Percentiles rank a stretch among this genome's conserved stretches.
Conservation (phyloP, 2,797 vertebrate species). For the Sternarchorhynchus goeldii region DNA sequence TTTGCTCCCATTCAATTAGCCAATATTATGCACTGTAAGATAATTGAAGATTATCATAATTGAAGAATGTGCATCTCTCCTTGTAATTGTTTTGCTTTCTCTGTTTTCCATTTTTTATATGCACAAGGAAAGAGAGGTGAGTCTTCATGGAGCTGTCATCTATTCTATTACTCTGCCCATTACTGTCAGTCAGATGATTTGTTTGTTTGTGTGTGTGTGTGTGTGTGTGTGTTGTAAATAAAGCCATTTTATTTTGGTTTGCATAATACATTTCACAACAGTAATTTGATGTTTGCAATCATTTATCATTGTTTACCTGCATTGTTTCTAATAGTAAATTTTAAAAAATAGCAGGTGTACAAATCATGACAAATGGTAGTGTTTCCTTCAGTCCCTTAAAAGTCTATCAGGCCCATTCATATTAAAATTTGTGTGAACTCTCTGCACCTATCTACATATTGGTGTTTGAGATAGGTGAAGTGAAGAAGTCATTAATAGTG, state of each 20-base stretch:
- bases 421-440: not conserved
- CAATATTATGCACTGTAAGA: not conserved
- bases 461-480: conserved; percentile 5
- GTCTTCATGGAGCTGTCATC: conserved; percentile 33
- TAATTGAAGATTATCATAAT: not conserved
- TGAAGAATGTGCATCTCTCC: not conserved
- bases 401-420: conserved; percentile 4
- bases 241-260: not conserved
- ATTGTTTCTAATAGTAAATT: no score
- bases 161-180: not conserved
- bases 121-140: conserved; percentile 90
- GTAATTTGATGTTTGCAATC: not conserved
- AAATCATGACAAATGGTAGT: no score
- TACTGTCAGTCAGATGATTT: not conserved
- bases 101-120: conserved; percentile 47
- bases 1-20: no score
- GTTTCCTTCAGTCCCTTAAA: no score
- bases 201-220: not conserved
- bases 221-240: not conserved
- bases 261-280: not conserved
- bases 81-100: conserved; percentile 28
- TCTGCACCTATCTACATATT: conserved; percentile 1
- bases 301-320: no score
- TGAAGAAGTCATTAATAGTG: conserved; percentile 31
- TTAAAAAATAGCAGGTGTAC: no score